Evolutionary conservation across 2,797 vertebrate genomes (phyloP).

Genomic region (Acanthurus leucopareius): DNA sequence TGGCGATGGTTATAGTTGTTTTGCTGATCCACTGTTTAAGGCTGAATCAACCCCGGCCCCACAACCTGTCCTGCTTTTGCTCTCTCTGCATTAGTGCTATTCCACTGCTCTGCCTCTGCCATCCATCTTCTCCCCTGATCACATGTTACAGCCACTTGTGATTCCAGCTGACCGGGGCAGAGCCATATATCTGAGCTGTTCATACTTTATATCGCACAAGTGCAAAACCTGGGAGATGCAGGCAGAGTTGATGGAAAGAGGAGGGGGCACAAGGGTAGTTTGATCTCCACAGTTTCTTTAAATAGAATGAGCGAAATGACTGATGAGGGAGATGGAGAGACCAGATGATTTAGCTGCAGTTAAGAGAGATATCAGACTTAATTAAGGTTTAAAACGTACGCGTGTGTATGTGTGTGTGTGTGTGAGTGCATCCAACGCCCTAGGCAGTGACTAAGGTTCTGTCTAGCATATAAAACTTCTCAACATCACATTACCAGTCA

Average conservation of each 20-base stretch:
- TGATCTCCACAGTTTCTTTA: constrained; percentile 30
- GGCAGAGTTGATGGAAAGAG: constrained; percentile 23
- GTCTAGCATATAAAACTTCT: constrained; percentile 59
- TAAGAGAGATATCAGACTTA: constrained; percentile 64
- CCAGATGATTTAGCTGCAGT: constrained; percentile 62
- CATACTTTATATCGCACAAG: constrained; percentile 16
- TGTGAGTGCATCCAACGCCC: constrained; percentile 27
- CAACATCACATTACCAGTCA: constrained; percentile 52
- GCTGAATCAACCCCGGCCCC: constrained; percentile 23
- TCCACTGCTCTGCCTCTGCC: constrained; percentile 36
- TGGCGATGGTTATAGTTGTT: neutral
- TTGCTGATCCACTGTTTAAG: constrained; percentile 28
- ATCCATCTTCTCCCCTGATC: constrained; percentile 68
- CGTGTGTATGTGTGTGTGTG: constrained; percentile 22
- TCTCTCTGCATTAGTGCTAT: constrained; percentile 15
- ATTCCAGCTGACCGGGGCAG: constrained; percentile 68
- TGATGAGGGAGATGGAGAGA: constrained; percentile 52
- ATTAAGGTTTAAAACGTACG: constrained; percentile 53
- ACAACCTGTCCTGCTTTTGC: constrained; percentile 18
- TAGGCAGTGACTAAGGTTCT: constrained; percentile 51
- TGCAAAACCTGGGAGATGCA: constrained; percentile 36
- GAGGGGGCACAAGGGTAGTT: neutral
- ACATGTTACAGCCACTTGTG: constrained; percentile 61
- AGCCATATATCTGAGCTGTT: constrained; percentile 58
- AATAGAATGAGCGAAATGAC: constrained; percentile 30